Conservation (phyloP, 2,888 invertebrate genomes). For the Zootermopsis nevadensis region DNA sequence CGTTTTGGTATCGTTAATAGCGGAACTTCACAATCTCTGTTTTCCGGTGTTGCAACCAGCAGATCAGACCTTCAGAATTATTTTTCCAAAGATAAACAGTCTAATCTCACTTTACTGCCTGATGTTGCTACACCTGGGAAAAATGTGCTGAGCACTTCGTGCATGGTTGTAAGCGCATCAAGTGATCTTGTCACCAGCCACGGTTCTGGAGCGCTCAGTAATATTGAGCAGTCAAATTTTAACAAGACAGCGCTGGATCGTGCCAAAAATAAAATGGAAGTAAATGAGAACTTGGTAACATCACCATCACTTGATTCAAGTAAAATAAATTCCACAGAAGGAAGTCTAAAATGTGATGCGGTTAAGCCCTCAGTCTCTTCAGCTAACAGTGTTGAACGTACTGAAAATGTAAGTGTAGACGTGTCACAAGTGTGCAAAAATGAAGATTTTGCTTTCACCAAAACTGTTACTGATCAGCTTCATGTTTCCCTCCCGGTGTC, state of each 20-base stretch:
- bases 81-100: not conserved
- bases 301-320: too few species aligned
- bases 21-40: not conserved
- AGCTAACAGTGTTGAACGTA: too few species aligned
- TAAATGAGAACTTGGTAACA: not conserved
- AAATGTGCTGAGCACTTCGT: not conserved
- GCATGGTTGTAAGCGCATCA: not conserved
- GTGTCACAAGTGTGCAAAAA: too few species aligned
- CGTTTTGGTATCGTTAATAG: not conserved
- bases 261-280: not conserved
- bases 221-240: not conserved
- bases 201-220: not conserved
- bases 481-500: too few species aligned
- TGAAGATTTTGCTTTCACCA: too few species aligned
- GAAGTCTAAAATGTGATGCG: too few species aligned
- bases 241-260: not conserved
- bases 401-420: too few species aligned
- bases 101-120: not conserved
- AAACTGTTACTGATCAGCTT: too few species aligned
- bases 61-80: not conserved
- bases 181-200: constrained; percentile 22
- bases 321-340: too few species aligned
- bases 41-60: not conserved
- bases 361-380: too few species aligned
- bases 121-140: constrained; percentile 13